Evolutionary conservation across 2,888 invertebrate genomes (phyloP).

Genomic region (Erebia palarica): DNA sequence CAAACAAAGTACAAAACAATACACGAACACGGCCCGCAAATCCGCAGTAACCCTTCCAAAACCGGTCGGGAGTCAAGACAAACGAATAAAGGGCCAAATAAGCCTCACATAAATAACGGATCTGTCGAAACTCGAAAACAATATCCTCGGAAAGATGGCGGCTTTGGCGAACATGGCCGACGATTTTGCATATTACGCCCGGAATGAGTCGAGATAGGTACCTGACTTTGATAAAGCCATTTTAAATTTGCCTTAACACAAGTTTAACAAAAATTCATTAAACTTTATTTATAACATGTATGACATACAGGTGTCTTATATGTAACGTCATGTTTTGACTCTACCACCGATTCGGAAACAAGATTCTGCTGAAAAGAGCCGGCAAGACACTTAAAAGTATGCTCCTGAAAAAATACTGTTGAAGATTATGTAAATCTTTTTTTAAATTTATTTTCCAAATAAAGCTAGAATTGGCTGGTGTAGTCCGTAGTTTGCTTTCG

Average conservation of each 20-base stretch:
- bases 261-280: no score
- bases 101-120: conserved; percentile 77
- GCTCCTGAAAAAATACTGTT: no score
- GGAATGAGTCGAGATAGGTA: conserved; percentile 29
- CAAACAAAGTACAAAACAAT: conserved; percentile 29
- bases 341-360: no score
- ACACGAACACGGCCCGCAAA: conserved; percentile 41
- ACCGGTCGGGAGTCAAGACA: conserved; percentile 49
- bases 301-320: no score
- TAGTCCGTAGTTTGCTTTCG: neutral
- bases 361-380: no score
- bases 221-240: conserved; percentile 17
- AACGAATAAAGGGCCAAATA: conserved; percentile 55
- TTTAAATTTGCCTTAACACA: neutral
- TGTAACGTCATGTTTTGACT: no score
- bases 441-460: no score
- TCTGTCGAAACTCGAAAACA: conserved; percentile 76
- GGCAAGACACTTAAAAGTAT: no score
- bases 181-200: conserved; percentile 53
- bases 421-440: no score
- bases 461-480: no score
- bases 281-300: no score
- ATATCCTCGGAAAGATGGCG: conserved; percentile 68
- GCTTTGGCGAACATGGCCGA: conserved; percentile 53
- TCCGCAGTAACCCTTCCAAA: conserved; percentile 55